phyloP scores from a whole-genome alignment of 2,888 invertebrate genomes.

The Polylopha cassiicola region DNA sequence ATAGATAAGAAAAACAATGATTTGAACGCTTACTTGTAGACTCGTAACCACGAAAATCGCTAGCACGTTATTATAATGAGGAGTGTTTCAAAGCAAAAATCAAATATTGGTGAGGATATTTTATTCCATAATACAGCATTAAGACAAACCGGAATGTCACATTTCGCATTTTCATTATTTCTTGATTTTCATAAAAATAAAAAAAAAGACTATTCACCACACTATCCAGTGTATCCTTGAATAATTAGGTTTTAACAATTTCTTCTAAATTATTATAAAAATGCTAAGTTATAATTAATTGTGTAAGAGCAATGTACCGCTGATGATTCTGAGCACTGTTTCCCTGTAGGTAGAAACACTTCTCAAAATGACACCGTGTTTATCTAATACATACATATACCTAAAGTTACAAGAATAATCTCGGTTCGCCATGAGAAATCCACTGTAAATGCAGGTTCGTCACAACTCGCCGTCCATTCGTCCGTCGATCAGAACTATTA shows the following conservation, averaged over 20 bases:
- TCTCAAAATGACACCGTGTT: slow-evolving; percentile 64
- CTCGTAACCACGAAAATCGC: no score
- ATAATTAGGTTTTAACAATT: slow-evolving; percentile 64
- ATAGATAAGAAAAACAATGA: no score
- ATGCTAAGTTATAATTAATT: slow-evolving; percentile 76
- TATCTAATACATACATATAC: slow-evolving; percentile 70
- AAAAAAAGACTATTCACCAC: slow-evolving; percentile 64
- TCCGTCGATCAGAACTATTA: slow-evolving; percentile 53
- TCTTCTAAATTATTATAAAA: slow-evolving; percentile 76
- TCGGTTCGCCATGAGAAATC: slow-evolving; percentile 66
- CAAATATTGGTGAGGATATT: slow-evolving; percentile 73
- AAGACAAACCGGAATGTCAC: slow-evolving; percentile 78
- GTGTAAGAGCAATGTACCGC: slow-evolving; percentile 71
- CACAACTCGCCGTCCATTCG: slow-evolving; percentile 54
- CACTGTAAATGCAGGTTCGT: slow-evolving; percentile 70
- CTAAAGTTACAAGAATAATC: slow-evolving; percentile 71
- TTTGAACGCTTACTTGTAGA: no score
- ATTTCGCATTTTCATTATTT: slow-evolving; percentile 65
- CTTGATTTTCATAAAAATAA: slow-evolving; percentile 69
- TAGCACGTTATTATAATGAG: slow-evolving; percentile 18
- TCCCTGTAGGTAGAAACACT: slow-evolving; percentile 55
- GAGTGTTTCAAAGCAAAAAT: slow-evolving; percentile 43
- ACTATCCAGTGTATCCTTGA: slow-evolving; percentile 58
- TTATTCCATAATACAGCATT: slow-evolving; percentile 77
- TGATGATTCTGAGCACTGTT: slow-evolving; percentile 64